A percentile compares a stretch with the other conserved stretches of the same genome.
Conservation (phyloP, 64 coral and sea anemone species). For the Hydrozoanthus tunicans region DNA sequence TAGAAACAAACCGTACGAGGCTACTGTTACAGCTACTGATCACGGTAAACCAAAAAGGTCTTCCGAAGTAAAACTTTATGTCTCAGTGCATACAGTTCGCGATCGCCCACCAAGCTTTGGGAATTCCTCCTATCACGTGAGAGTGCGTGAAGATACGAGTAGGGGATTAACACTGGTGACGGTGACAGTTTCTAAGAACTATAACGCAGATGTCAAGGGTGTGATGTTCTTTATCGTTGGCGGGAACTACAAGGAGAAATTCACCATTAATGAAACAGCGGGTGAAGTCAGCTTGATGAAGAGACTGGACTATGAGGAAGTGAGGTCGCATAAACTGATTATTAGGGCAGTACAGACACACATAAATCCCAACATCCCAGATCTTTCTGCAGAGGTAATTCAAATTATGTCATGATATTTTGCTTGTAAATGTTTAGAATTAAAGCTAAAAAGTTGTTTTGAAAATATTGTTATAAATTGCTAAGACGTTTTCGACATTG, state of each 20-base stretch:
- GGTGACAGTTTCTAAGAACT: background rate
- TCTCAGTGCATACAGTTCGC: conserved; percentile 19
- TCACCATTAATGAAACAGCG: background rate
- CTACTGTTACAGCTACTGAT: conserved; percentile 2
- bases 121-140: conserved; percentile 25
- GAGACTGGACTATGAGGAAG: conserved; percentile 40
- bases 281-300: conserved; percentile 9
- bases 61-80: conserved; percentile 9
- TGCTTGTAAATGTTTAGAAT: no score
- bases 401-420: background rate
- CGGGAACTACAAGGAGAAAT: conserved; percentile 4
- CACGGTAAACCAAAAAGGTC: background rate
- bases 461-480: background rate
- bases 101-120: conserved; percentile 17
- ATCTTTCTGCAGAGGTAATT: conserved; percentile 32
- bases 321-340: conserved; percentile 34
- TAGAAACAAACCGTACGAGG: background rate
- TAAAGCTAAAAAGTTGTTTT: background rate
- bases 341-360: conserved; percentile 27
- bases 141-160: conserved; percentile 8
- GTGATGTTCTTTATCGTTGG: conserved; percentile 14
- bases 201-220: background rate
- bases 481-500: background rate
- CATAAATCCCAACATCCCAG: background rate
- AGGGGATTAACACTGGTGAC: background rate